Evolutionary conservation across 2,113 vertebrate genomes (phyloP), one percentile per base, ranked within the genome.

Genomic region (Hypomesus transpacificus): DNA sequence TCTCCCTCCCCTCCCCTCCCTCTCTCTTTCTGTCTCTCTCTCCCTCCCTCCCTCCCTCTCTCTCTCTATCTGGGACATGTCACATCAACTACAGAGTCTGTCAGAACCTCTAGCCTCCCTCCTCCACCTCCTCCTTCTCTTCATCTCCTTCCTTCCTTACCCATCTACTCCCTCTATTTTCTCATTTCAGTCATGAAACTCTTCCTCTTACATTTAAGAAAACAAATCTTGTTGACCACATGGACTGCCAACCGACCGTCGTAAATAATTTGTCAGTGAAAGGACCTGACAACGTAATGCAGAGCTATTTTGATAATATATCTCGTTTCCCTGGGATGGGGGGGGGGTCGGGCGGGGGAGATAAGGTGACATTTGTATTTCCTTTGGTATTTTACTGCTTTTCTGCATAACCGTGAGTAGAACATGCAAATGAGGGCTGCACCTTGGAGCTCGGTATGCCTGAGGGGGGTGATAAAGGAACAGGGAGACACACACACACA

Each of bases 401-500:
- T 51, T 71, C 34, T 31, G 62, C 20, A 0, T 50, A 46, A 62
- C 63, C 24, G 39, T 57, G 65, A 34, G 11, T 24, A 1, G 11
- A 54, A 54, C 62, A 77, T 77, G 82, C 68, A 86, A 86, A 86
- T 7, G 14, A 68, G 54, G 64, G 58, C 71, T 46, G 66, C 78
- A 39, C 68, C 66, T 21, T 7, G 5, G 17, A 26, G 34, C 56
- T 58, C 14, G 9, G 17, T 53, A 1, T 53, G 69, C 57, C 31
- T 39, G 16, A 46, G 66, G 54, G 61, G 50, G 1, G 5, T 13
- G 39, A 46, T 66, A 14, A n/a, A 17, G 26, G 60, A n/a, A 6
- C 39, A 52, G 13, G 3, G 20, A 22, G 39, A 66, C n/a, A 34
- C 60, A 62, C 60, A 62, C 26, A 62, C 57, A 39, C 56, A 34